Evolutionary conservation across 2,888 invertebrate species (phyloP).

Genomic region (Heliconius cydno): DNA sequence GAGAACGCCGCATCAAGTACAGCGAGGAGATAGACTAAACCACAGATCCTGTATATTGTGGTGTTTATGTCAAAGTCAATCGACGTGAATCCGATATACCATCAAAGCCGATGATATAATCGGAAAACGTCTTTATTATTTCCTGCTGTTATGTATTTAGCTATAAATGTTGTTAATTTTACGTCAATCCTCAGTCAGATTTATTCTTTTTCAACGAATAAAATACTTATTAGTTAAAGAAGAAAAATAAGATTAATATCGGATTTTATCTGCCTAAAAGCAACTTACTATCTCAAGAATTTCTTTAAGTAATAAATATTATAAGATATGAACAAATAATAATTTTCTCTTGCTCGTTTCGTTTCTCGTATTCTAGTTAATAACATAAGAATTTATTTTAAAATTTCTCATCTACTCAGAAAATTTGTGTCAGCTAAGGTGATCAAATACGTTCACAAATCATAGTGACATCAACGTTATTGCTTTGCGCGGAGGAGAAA

Average conservation of each 20-base stretch:
- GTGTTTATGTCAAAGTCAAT: constrained; percentile 9
- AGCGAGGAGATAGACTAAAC: constrained; percentile 2
- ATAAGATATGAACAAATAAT: neutral
- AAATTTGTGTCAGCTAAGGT: constrained; percentile 50
- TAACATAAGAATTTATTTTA: constrained; percentile 22
- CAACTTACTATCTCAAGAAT: no score
- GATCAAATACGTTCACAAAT: constrained; percentile 69
- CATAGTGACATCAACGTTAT: constrained; percentile 71
- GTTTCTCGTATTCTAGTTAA: neutral
- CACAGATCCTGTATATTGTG: constrained; percentile 1
- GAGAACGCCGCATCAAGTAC: neutral
- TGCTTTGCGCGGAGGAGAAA: constrained; percentile 65
- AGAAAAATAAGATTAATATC: no score
- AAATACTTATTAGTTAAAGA: no score
- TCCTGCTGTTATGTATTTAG: no score
- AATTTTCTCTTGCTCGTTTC: neutral
- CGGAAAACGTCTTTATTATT: no score
- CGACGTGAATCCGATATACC: neutral
- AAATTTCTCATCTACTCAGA: constrained; percentile 39
- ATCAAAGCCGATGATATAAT: neutral
- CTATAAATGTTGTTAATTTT: no score
- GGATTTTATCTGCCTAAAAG: no score
- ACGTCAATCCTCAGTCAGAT: no score
- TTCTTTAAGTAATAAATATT: no score
- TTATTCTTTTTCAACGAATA: no score